Evolutionary conservation across 2,113 vertebrate genomes (phyloP).

Genomic region (Cyprinodon variegatus): DNA sequence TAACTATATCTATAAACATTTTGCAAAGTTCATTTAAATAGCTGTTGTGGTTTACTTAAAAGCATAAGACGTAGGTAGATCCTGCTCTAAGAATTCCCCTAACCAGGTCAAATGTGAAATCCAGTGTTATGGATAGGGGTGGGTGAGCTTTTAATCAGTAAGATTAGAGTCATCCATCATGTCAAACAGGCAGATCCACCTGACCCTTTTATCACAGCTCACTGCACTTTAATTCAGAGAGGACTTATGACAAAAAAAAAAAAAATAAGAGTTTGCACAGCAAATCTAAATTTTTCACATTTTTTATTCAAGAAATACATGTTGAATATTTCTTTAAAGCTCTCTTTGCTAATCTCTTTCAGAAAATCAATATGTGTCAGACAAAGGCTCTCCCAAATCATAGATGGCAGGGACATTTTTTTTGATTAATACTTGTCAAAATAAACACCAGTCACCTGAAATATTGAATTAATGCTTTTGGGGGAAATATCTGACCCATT

Average conservation of each 20-base stretch:
- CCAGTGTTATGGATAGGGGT: slow-evolving; percentile 44
- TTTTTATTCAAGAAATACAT: neutral
- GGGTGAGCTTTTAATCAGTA: slow-evolving; percentile 59
- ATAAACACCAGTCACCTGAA: neutral
- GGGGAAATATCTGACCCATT: neutral
- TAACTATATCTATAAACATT: neutral
- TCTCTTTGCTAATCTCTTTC: neutral
- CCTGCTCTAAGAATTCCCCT: slow-evolving; percentile 17
- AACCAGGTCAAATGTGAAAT: slow-evolving; percentile 50
- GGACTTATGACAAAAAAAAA: neutral
- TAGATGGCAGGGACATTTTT: neutral
- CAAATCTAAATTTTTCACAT: neutral
- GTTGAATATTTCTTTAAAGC: neutral
- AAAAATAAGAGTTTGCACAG: neutral
- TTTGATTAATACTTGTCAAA: neutral
- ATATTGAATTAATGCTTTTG: neutral
- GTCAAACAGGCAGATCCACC: slow-evolving; percentile 40
- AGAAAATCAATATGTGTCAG: neutral
- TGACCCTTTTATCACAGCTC: slow-evolving; percentile 42
- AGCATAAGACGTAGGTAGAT: slow-evolving; percentile 6
- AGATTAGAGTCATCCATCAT: slow-evolving; percentile 71
- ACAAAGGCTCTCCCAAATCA: neutral
- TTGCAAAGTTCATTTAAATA: neutral
- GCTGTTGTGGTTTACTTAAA: slow-evolving; percentile 2
- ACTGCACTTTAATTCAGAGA: slow-evolving; percentile 28